phyloP scores from a whole-genome alignment of 1,140 invertebrate genomes.

The Medauroidea extradentata region DNA sequence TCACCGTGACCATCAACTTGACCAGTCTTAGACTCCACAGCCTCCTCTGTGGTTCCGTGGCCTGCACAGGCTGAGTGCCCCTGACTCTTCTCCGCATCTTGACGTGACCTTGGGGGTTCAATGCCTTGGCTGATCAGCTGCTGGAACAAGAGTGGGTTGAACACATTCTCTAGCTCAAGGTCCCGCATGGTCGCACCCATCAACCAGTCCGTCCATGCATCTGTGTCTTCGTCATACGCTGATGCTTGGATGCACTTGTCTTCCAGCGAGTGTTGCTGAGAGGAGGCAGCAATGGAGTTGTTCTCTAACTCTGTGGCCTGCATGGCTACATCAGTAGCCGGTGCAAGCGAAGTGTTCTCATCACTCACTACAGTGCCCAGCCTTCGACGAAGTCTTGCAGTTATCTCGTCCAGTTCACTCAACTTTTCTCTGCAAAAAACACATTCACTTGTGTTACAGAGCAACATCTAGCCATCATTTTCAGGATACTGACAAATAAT shows the following conservation, averaged over 20 bases:
- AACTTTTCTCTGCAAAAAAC: slow-evolving; percentile 52
- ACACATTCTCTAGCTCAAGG: slow-evolving; percentile 31
- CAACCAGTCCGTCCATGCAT: slow-evolving; percentile 39
- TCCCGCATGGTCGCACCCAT: slow-evolving; percentile 40
- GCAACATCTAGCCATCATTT: too few relatives aligned
- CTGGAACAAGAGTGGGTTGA: slow-evolving; percentile 40
- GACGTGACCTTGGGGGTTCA: too few relatives aligned
- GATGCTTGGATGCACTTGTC: background rate
- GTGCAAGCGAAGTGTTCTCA: slow-evolving; percentile 22
- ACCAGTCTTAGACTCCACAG: too few relatives aligned
- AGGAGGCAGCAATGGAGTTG: too few relatives aligned
- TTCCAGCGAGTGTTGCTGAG: too few relatives aligned
- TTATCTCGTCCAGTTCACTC: slow-evolving; percentile 57
- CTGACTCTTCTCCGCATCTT: too few relatives aligned
- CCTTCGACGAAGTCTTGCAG: slow-evolving; percentile 50
- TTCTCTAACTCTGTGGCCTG: too few relatives aligned
- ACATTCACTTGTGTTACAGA: too few relatives aligned
- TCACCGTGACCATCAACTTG: too few relatives aligned
- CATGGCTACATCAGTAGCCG: background rate
- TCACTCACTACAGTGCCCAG: slow-evolving; percentile 51
- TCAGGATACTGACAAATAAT: too few relatives aligned
- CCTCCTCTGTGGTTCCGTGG: too few relatives aligned
- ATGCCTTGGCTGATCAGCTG: slow-evolving; percentile 26
- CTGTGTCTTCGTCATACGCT: slow-evolving; percentile 22
- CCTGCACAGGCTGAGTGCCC: too few relatives aligned